phyloP scores from a whole-genome alignment of 2,797 vertebrate species.

The Valencia hispanica region DNA sequence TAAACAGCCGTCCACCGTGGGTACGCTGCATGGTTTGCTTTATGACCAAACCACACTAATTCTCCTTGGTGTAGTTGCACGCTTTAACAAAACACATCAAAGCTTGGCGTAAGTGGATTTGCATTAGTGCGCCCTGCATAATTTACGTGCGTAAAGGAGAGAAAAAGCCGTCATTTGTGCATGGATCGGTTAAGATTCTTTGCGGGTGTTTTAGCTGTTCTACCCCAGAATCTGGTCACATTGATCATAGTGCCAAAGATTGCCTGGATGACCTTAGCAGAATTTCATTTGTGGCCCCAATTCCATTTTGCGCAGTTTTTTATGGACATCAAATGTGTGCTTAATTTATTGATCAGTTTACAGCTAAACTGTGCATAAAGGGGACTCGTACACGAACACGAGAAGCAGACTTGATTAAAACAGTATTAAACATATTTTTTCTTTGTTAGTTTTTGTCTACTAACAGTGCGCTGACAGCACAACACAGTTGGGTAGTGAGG shows the following conservation, averaged over 20 bases:
- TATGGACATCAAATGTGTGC: too few species aligned
- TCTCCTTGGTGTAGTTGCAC: constrained; percentile 46
- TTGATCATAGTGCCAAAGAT: not conserved
- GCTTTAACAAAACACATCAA: constrained; percentile 69
- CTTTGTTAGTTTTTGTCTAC: too few species aligned
- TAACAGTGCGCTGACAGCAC: not conserved
- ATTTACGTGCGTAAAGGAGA: constrained; percentile 59
- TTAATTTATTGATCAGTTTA: constrained; percentile 1
- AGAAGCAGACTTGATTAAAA: not conserved
- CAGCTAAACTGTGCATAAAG: not conserved
- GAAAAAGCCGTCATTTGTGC: not conserved
- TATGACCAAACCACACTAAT: constrained; percentile 63
- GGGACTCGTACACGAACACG: not conserved
- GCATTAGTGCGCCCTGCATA: constrained; percentile 44
- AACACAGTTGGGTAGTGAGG: not conserved
- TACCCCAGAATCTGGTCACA: not conserved
- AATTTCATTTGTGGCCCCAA: not conserved
- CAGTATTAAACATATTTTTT: not conserved
- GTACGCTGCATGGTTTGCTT: constrained; percentile 43
- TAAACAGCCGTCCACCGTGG: constrained; percentile 49
- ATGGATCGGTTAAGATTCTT: constrained; percentile 58
- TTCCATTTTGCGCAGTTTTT: too few species aligned
- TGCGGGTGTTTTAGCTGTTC: constrained; percentile 30
- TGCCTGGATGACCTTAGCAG: not conserved
- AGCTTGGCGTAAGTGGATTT: constrained; percentile 57